phyloP scores from a whole-genome alignment of 2,888 invertebrate species.

The Exephanes ischioxanthus region DNA sequence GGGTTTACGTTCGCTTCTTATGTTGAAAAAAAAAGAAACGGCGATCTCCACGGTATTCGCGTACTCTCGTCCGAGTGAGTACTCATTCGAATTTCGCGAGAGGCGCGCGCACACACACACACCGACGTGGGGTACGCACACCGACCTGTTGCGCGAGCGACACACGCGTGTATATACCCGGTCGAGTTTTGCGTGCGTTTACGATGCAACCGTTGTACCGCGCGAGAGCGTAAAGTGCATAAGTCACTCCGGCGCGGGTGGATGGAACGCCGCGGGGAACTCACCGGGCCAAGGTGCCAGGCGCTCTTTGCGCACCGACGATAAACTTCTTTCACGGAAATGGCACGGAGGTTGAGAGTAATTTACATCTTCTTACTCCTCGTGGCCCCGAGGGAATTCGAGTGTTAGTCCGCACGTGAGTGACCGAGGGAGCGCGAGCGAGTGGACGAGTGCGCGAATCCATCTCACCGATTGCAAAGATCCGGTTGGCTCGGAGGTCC shows the following conservation, averaged over 20 bases:
- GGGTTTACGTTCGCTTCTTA: slow-evolving; percentile 36
- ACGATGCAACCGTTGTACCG: slow-evolving; percentile 63
- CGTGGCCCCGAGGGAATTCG: slow-evolving; percentile 69
- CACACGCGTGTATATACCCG: slow-evolving; percentile 29
- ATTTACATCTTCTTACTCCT: slow-evolving; percentile 76
- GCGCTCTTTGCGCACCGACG: slow-evolving; percentile 65
- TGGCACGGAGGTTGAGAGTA: slow-evolving; percentile 74
- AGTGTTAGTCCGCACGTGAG: slow-evolving; percentile 44
- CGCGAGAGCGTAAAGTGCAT: slow-evolving; percentile 70
- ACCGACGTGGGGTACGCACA: slow-evolving; percentile 1
- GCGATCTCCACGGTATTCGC: slow-evolving; percentile 49
- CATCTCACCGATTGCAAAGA: slow-evolving; percentile 54
- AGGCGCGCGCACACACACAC: slow-evolving; percentile 19
- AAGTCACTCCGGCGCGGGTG: slow-evolving; percentile 73
- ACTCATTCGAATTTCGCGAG: slow-evolving; percentile 64
- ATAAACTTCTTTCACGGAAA: slow-evolving; percentile 75
- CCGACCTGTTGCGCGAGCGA: slow-evolving; percentile 10
- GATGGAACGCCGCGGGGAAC: slow-evolving; percentile 69
- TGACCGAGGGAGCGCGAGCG: slow-evolving; percentile 44
- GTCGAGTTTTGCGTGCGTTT: slow-evolving; percentile 64
- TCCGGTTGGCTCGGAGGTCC: slow-evolving; percentile 44
- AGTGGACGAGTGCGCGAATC: slow-evolving; percentile 33
- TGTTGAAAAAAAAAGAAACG: slow-evolving; percentile 1
- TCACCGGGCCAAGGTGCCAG: slow-evolving; percentile 70
- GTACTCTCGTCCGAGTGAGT: slow-evolving; percentile 63